Evolutionary conservation across 2,113 vertebrate species (phyloP), one percentile per base, ranked within the genome.

Genomic region (Tetrao urogallus): DNA sequence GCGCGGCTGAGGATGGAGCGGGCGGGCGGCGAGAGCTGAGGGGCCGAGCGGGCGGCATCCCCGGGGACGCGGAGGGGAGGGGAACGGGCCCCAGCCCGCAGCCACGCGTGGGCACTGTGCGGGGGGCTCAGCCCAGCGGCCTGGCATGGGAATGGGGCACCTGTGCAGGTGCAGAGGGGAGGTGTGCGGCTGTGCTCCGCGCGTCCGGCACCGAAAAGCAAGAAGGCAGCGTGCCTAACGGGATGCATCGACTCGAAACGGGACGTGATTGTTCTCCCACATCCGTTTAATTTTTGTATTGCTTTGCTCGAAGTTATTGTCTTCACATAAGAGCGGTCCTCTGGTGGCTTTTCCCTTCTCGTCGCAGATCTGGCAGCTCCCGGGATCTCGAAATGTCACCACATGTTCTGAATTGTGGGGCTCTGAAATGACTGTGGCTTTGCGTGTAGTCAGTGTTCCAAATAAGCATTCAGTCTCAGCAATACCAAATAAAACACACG

Each of bases 321-420:
- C 50, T 56, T 30, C 47, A 30, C 57, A 30, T 43, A 88, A 76
- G 64, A 47, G 48, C 22, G 74, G 73, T 38, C 43, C 75, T 85
- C 83, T 13, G 2, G 82, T 82, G 88, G 48, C 47, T 93, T 86
- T 88, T 90, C 73, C 18, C 78, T 91, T 89, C 88, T 78, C 19
- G 43, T 83, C 65, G 86, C 32, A 2, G 40, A 43, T 90, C 82
- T 90, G 95, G 88, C 80, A 88, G 66, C 82, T 94, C 8, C 1
- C 73, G 21, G 16, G 0, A 32, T 88, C 89, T 82, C 1, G 1
- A 89, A 92, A 94, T 96, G 93, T 94, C 93, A 95, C 81, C 95
- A 94, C 96, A 88, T 95, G 93, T 95, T 96, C 90, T 54, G 58
- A 83, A 91, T 93, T 91, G 95, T 50, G 90, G 76, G 86, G 61